phyloP scores from a whole-genome alignment of 1,140 invertebrate genomes.

The Ceratina australensis region DNA sequence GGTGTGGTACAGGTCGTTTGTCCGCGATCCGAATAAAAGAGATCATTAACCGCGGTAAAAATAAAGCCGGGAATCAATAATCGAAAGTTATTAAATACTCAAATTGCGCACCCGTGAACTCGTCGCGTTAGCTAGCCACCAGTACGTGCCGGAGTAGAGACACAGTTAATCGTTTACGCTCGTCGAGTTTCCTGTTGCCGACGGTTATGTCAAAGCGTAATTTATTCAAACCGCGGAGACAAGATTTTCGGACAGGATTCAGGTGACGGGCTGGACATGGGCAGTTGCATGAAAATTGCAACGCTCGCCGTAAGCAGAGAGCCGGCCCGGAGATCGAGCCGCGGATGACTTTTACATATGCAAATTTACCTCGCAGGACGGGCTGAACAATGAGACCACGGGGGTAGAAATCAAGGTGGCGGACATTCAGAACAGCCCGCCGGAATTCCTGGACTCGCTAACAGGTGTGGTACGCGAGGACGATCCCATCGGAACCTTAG shows the following conservation, averaged over 20 bases:
- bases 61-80: too few relatives aligned
- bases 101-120: too few relatives aligned
- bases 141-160: too few relatives aligned
- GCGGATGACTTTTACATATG: conserved; percentile 31
- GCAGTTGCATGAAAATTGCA: background rate
- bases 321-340: background rate
- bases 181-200: too few relatives aligned
- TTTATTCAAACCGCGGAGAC: background rate
- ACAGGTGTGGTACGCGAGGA: conserved; percentile 91
- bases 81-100: too few relatives aligned
- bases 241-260: background rate
- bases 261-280: background rate
- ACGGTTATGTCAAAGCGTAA: background rate
- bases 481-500: conserved; percentile 90
- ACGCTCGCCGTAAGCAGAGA: background rate
- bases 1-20: background rate
- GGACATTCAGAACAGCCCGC: conserved; percentile 91
- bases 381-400: conserved; percentile 85
- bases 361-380: conserved; percentile 84
- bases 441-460: conserved; percentile 89
- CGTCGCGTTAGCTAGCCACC: too few relatives aligned
- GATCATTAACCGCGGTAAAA: too few relatives aligned
- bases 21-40: too few relatives aligned
- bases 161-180: too few relatives aligned
- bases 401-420: conserved; percentile 88